Conservation (phyloP, 2,888 invertebrate species). For the Patella pellucida region DNA sequence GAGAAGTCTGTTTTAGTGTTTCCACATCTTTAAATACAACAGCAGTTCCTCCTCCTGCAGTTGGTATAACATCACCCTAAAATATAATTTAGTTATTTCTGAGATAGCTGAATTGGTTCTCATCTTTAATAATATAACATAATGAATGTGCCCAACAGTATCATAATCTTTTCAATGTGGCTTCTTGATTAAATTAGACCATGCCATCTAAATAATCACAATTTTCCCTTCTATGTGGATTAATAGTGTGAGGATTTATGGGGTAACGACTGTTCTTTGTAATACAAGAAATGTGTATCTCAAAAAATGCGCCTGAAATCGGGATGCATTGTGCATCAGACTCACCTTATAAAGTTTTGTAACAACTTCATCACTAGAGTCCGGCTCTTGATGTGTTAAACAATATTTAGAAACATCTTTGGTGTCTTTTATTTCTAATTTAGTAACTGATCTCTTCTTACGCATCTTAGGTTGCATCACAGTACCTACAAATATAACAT, state of each 20-base stretch:
- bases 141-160: no score
- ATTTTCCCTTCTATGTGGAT: no score
- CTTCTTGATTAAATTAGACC: no score
- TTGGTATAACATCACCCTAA: slow-evolving; percentile 91
- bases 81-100: slow-evolving; percentile 28
- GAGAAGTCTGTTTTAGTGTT: slow-evolving; percentile 75
- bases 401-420: slow-evolving; percentile 85
- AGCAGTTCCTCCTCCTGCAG: slow-evolving; percentile 94
- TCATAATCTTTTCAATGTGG: no score
- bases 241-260: no score
- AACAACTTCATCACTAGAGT: slow-evolving; percentile 91
- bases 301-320: no score
- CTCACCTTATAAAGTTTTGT: slow-evolving; percentile 89
- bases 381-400: slow-evolving; percentile 91
- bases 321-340: no score
- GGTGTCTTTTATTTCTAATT: slow-evolving; percentile 84
- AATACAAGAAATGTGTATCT: no score
- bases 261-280: no score
- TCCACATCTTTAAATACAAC: slow-evolving; percentile 96
- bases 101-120: no score
- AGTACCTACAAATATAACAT: slow-evolving; percentile 76
- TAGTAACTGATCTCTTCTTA: slow-evolving; percentile 84
- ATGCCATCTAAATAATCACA: no score
- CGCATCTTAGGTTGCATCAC: slow-evolving; percentile 86
- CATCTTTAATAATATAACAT: no score